These are phyloP conservation scores for Ferrisia virgata DNA, from an alignment of 2,888 invertebrate species.

Conservation along the genomic window DNA sequence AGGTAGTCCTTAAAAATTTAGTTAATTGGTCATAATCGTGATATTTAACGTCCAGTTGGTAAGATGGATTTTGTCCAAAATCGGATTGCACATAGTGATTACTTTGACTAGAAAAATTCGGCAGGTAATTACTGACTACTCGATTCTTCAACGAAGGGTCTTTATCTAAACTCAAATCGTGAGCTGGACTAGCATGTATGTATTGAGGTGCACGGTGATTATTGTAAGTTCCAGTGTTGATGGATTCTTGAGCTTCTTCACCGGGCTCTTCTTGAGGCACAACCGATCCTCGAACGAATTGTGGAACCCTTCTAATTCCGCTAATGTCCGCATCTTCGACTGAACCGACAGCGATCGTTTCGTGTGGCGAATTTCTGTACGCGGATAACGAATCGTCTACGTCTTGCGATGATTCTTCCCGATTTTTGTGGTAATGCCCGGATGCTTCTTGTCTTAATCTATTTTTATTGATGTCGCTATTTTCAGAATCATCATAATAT, in stretches of 20 bases:
- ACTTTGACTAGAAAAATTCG: slow-evolving; percentile 39
- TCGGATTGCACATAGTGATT: slow-evolving; percentile 45
- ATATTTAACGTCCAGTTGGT: slow-evolving; percentile 71
- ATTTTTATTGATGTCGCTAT: slow-evolving; percentile 30
- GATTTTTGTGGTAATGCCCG: slow-evolving; percentile 8
- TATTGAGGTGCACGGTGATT: slow-evolving; percentile 47
- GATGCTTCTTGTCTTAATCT: slow-evolving; percentile 41
- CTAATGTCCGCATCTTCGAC: slow-evolving; percentile 43
- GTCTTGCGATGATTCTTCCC: slow-evolving; percentile 16
- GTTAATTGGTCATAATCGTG: slow-evolving; percentile 83
- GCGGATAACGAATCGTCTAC: slow-evolving; percentile 18
- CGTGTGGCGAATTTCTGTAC: slow-evolving; percentile 31
- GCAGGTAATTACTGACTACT: slow-evolving; percentile 41
- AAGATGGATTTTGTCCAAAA: slow-evolving; percentile 46
- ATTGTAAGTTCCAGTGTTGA: slow-evolving; percentile 46
- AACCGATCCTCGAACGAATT: slow-evolving; percentile 40
- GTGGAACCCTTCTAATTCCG: slow-evolving; percentile 7
- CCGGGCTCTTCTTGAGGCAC: slow-evolving; percentile 37
- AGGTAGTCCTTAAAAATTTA: slow-evolving; percentile 73
- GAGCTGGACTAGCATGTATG: slow-evolving; percentile 39
- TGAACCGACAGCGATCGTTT: slow-evolving; percentile 40
- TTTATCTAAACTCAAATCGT: slow-evolving; percentile 29
- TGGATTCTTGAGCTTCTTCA: slow-evolving; percentile 48
- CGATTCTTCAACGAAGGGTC: slow-evolving; percentile 45
- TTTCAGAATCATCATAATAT: slow-evolving; percentile 38